Base-by-base conservation (phyloP, 2,888 invertebrate genomes). In the Hylaea fasciaria region DNA sequence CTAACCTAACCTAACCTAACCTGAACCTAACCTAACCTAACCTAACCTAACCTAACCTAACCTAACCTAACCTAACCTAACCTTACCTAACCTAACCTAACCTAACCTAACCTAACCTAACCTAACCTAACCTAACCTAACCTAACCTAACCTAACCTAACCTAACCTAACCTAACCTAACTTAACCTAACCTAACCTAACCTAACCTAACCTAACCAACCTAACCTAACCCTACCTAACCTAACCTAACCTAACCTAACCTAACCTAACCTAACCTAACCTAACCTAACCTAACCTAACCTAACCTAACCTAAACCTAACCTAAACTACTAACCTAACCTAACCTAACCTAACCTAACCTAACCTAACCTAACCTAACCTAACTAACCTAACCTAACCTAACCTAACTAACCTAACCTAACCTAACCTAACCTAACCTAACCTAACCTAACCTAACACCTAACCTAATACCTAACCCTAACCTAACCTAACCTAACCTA, bases 91-190 rank as follows among this genome's bases (percentile, higher is more conserved):
- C 53, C 52, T 53, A 53, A 53, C 53, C 53, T 53, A 53, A 53
- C 53, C 53, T 53, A 53, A 53, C 53, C 53, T 53, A 53, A 53
- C 53, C 53, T 53, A 53, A 53, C 53, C 53, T 53, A 53, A 60
- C 60, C 59, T 52, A 46, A 46, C 46, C 46, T 46, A 46, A 46
- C 46, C 56, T 49, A 69, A 65, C 65, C 66, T 64, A 69, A 66
- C 65, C 65, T 65, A 66, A 64, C 66, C 66, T 63, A 65, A 62
- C 62, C 65, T 57, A 63, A 65, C 62, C 65, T 62, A 62, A 65
- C 62, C 65, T 64, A 66, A 63, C 64, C 66, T 61, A 66, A 66
- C 64, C 64, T 61, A 64, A 66, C 64, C 66, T 64, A 66, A 61
- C 63, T 54, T 58, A 66, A 65, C 60, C 62, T 22, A 22, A 64